These are phyloP conservation scores for Tiliacea citrago DNA, from an alignment of 2,888 invertebrate species.

Conservation along the genomic window DNA sequence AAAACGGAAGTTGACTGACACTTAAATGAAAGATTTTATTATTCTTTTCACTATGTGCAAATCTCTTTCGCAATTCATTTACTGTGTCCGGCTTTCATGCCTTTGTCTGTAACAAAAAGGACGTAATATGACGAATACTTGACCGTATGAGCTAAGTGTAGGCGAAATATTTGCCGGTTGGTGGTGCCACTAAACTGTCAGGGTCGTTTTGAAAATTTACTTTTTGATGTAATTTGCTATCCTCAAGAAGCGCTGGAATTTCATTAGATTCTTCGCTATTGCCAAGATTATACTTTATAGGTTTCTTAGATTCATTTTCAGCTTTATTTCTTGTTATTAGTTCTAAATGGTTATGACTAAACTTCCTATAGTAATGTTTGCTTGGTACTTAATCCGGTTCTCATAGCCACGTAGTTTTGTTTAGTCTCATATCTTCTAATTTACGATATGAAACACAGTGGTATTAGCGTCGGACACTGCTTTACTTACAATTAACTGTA, in stretches of 20 bases:
- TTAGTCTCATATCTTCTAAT: conserved; percentile 19
- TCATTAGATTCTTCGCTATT: background rate
- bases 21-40: conserved; percentile 41
- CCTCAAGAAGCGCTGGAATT: background rate
- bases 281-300: background rate
- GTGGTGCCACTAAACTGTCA: conserved; percentile 53
- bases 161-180: conserved; percentile 59
- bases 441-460: conserved; percentile 18
- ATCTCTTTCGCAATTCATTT: conserved; percentile 58
- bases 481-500: conserved; percentile 56
- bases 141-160: conserved; percentile 64
- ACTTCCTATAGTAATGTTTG: background rate
- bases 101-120: conserved; percentile 56
- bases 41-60: conserved; percentile 55
- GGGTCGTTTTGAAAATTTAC: conserved; percentile 47
- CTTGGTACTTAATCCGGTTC: conserved; percentile 7
- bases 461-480: conserved; percentile 29
- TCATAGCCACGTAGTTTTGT: background rate
- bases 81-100: conserved; percentile 58
- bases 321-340: background rate
- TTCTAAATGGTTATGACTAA: background rate
- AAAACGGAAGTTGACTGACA: conserved; percentile 40
- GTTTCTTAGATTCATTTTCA: background rate
- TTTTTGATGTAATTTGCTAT: conserved; percentile 33
- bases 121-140: conserved; percentile 67